Evolutionary conservation across 2,113 vertebrate genomes (phyloP), one percentile per base, ranked within the genome.

Genomic region (Dendropsophus ebraccatus): DNA sequence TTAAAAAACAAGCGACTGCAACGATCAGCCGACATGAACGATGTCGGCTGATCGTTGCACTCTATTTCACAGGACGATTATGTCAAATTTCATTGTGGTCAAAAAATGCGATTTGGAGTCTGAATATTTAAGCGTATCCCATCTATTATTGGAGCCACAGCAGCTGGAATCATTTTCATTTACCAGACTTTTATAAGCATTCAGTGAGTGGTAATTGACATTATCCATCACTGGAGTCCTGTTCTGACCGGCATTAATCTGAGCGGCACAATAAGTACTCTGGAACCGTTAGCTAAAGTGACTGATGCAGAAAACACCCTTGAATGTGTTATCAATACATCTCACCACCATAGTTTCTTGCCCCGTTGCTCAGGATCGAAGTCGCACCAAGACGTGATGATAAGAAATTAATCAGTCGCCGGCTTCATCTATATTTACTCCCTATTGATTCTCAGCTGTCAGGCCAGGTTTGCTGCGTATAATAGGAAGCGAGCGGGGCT

Each of bases 271-370:
- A 60, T 32, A 50, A 45, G 35, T n/a, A n/a, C 47, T 30, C n/a
- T 16, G 14, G 4, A n/a, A n/a, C 16, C 13, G 50, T 3, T 17
- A 11, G 47, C 35, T 16, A 11, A 35, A 13, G 14, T 50, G 83
- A 65, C 25, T 65, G 21, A 65, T 74, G 70, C 75, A 30, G 73
- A 56, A 84, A 84, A 76, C 54, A 62, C 37, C 30, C 70, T 28
- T 58, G 7, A 77, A 67, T 62, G 41, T 70, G 50, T 85, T 77
- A 67, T 70, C 45, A 54, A 79, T 79, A 76, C 21, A 69, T 70
- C 58, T 78, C 49, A 41, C 19, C 45, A 78, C 41, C 49, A 37
- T 32, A 37, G 25, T 35, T 52, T 70, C 60, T 37, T 79, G 73
- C 41, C 49, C 35, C 74, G 67, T 23, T 78, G 73, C 13, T 47